Base-by-base conservation (phyloP, 2,797 vertebrate genomes). In the Anguilla obscura region DNA sequence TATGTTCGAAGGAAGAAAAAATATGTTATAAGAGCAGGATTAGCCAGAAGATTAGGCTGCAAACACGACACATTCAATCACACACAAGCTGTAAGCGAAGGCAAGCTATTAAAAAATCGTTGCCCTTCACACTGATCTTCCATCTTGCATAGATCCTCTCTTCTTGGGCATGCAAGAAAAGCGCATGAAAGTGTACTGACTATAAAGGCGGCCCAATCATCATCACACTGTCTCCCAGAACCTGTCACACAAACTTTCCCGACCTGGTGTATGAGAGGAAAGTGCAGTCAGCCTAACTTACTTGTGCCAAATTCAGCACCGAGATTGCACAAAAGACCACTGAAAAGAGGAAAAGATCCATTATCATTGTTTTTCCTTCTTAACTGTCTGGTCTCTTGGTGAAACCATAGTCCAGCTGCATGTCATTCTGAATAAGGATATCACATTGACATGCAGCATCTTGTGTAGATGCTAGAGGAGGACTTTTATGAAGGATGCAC, bases 101-200 rank as follows among this genome's bases (percentile, higher is more conserved):
- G 66, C 5, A 66, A 85, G 56, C 84, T 66, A 63, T 18, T 85
- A 71, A 87, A 87, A 86, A 85, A 66, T 85, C 71, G 86, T 93
- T 93, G 92, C 93, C 93, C 91, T 90, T 89, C 93, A 93, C 91
- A 85, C 91, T 92, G 24, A 79, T 92, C 86, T 88, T 88, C 87
- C 66, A 87, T 92, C 86, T 88, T 88, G 86, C 66, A 87, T 90
- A 91, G 89, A 94, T 93, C 93, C 90, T 74, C 63, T 24, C 56
- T 90, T 89, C 89, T 12, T 36, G 56, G 84, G 58, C 45, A 91
- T 90, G 93, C 54, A 84, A 94, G 93, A 94, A 79, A 94, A 92
- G 94, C 95, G 93, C 94, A 94, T 94, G 92, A 89, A 87, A 92
- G 89, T 94, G 91, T 94, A 95, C 95, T 91, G 91, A 92, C 90